phyloP scores from a whole-genome alignment of 1,140 invertebrate genomes.

The Bradynema listronoti region DNA sequence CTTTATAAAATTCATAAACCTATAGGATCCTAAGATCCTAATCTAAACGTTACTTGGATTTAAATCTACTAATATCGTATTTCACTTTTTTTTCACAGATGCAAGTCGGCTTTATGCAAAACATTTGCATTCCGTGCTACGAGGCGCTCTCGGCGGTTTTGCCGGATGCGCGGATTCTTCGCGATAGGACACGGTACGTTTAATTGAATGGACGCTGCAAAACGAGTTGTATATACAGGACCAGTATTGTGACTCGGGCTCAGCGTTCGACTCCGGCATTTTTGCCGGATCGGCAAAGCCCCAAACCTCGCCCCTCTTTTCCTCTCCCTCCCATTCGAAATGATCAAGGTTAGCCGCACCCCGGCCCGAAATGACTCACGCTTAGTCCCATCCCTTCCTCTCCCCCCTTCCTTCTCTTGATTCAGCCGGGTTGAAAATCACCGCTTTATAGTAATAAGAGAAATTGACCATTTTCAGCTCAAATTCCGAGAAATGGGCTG shows the following conservation, averaged over 20 bases:
- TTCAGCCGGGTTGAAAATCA: background rate
- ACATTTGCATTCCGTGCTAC: slow-evolving; percentile 76
- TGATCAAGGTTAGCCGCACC: too few species aligned
- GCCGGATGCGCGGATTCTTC: slow-evolving; percentile 68
- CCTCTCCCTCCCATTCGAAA: background rate
- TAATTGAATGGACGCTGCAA: background rate
- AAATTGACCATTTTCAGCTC: slow-evolving; percentile 60
- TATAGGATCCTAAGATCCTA: too few species aligned
- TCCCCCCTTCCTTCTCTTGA: background rate
- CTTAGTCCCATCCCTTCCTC: background rate
- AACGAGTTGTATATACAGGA: background rate
- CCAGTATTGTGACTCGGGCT: background rate
- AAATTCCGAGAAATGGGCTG: slow-evolving; percentile 61
- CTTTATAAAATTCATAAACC: too few species aligned
- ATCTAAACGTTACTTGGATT: too few species aligned
- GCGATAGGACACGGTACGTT: slow-evolving; percentile 65
- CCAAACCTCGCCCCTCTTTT: background rate
- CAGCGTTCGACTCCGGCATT: background rate
- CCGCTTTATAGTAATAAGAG: background rate
- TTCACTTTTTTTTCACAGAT: slow-evolving; percentile 61
- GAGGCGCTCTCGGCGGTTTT: slow-evolving; percentile 66
- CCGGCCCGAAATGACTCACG: too few species aligned
- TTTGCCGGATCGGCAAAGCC: background rate
- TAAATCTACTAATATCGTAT: too few species aligned
- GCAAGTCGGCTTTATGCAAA: slow-evolving; percentile 51